phyloP scores from a whole-genome alignment of 2,888 invertebrate genomes.

The Macrophya alboannulata region DNA sequence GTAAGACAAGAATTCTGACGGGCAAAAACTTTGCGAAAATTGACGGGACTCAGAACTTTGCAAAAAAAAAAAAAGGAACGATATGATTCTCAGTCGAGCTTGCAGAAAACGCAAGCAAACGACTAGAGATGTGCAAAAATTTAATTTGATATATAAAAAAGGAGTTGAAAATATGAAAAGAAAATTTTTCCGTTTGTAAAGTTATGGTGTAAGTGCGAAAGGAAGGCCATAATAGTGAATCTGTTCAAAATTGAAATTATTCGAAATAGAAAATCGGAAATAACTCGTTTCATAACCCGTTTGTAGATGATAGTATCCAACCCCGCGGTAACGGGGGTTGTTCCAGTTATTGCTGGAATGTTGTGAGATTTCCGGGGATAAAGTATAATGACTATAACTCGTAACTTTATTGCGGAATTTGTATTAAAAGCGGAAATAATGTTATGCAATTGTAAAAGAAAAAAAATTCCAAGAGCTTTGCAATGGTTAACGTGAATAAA shows the following conservation, averaged over 20 bases:
- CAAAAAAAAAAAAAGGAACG: not conserved
- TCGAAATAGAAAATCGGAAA: slow-evolving; percentile 7
- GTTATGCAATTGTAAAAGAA: not conserved
- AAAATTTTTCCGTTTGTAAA: not conserved
- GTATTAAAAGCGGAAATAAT: not conserved
- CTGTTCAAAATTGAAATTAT: not conserved
- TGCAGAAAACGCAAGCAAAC: no score
- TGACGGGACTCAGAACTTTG: no score
- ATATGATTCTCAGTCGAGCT: not conserved
- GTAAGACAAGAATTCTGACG: not conserved
- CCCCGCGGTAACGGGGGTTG: not conserved
- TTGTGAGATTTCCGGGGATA: slow-evolving; percentile 7
- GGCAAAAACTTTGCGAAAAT: not conserved
- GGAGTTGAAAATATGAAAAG: not conserved
- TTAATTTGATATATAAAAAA: no score
- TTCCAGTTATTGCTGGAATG: not conserved
- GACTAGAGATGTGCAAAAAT: no score
- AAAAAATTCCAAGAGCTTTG: not conserved
- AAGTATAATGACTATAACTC: slow-evolving; percentile 4
- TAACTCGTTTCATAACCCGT: not conserved
- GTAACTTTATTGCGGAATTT: slow-evolving; percentile 24
- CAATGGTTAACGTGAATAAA: not conserved
- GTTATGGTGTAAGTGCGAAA: not conserved
- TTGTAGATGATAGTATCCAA: not conserved
- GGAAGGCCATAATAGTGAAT: not conserved